Percentiles rank a stretch among this genome's conserved stretches.
These are phyloP conservation scores for Cantharis nigra DNA, from an alignment of 2,888 invertebrate genomes.

Conservation along the genomic window DNA sequence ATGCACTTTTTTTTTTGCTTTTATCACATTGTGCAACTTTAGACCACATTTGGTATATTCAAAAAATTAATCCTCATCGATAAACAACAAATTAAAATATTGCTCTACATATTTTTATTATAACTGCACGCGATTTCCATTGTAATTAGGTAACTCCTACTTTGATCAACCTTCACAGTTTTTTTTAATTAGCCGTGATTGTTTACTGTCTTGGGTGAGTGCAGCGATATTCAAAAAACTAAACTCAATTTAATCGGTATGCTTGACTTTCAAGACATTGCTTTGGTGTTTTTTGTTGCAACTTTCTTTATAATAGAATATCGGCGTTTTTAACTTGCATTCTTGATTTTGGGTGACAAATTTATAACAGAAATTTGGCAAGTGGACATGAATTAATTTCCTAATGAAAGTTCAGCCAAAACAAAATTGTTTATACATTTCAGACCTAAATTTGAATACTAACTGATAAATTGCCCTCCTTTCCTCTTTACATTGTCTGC, in stretches of 20 bases:
- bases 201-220: not conserved
- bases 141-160: not conserved
- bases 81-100: not conserved
- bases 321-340: not conserved
- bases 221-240: not conserved
- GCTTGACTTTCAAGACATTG: not conserved
- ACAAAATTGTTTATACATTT: no score
- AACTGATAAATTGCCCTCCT: no score
- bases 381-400: not conserved
- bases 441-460: no score
- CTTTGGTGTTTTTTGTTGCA: not conserved
- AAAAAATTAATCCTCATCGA: not conserved
- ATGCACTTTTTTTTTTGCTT: constrained; percentile 23
- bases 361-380: not conserved
- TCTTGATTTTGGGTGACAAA: not conserved
- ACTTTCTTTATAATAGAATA: not conserved
- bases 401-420: not conserved
- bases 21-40: not conserved
- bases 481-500: no score
- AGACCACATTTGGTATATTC: not conserved
- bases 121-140: not conserved
- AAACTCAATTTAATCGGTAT: not conserved
- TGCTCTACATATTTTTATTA: no score
- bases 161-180: not conserved
- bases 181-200: not conserved